Evolutionary conservation across 2,797 vertebrate species (phyloP), one percentile per base, ranked within the genome.

Genomic region (Acridotheres tristis): DNA sequence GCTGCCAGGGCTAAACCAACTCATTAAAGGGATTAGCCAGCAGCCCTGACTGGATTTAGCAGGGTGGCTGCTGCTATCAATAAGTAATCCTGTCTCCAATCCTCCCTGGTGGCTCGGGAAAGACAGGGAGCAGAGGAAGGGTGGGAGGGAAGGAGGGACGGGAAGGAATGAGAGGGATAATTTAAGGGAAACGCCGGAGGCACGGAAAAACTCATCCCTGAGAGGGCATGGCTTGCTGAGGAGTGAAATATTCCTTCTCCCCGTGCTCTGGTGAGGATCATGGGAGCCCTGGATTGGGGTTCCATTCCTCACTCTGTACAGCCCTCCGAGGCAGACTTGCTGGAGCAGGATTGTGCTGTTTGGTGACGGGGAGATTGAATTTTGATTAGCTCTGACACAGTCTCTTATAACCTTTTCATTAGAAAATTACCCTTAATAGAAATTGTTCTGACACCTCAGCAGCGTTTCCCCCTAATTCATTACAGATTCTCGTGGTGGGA

Each of bases 391-490:
- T 97, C 89, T 90, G 96, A 96, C 59, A 85, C 88, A 89, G 86
- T 96, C 59, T n/a, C 96, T 97, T 65, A 93, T 97, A 97, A 98
- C 97, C 97, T 98, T 97, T 97, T 98, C 97, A 98, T 98, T 98
- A 98, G 97, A 95, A 98, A 98, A 98, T 98, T 97, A 97, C 93
- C 95, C 97, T 98, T 97, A 97, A 98, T 98, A 97, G 97, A 94
- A 97, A 96, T 96, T 97, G 97, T 98, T 97, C 97, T 98, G 98
- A 98, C 97, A 98, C 95, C 92, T 98, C 97, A 95, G 97, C 81
- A 74, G 93, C 68, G 0, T 95, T 97, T 97, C 84, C 93, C 94
- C 83, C 92, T 92, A 89, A 96, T 96, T 97, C 94, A 95, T 97
- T 97, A 94, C 90, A 53, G 66, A 13, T 45, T 85, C 29, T 5